Evolutionary conservation across 2,888 invertebrate species (phyloP).

Genomic region (Microdon myrmicae): DNA sequence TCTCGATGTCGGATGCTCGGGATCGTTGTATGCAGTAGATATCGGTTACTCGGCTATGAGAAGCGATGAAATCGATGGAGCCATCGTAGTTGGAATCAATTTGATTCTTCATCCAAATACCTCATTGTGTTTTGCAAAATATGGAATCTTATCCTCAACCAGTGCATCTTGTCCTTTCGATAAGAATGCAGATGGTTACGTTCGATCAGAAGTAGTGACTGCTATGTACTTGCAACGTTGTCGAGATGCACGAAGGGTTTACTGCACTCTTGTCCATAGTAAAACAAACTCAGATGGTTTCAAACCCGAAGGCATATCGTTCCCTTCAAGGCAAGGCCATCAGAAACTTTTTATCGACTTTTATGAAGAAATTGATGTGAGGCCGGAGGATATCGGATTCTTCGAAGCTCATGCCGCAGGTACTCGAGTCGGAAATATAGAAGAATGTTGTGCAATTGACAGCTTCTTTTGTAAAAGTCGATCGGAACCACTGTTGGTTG

Average conservation of each 20-base stretch:
- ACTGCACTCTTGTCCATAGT: slow-evolving; percentile 76
- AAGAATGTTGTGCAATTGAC: slow-evolving; percentile 83
- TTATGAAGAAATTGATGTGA: slow-evolving; percentile 74
- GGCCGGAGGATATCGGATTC: slow-evolving; percentile 75
- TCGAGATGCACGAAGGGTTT: slow-evolving; percentile 71
- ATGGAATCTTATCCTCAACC: slow-evolving; percentile 80
- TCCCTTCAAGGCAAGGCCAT: slow-evolving; percentile 72
- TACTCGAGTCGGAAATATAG: slow-evolving; percentile 84
- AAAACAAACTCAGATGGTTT: slow-evolving; percentile 81
- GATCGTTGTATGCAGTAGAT: slow-evolving; percentile 84
- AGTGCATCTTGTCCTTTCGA: slow-evolving; percentile 91
- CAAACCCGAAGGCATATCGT: slow-evolving; percentile 73
- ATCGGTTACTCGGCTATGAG: slow-evolving; percentile 79
- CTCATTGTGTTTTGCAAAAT: slow-evolving; percentile 81
- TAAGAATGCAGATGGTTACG: slow-evolving; percentile 79
- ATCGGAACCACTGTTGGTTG: slow-evolving; percentile 78
- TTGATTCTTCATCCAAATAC: slow-evolving; percentile 85
- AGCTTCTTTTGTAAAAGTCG: slow-evolving; percentile 78
- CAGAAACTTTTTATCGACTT: slow-evolving; percentile 71
- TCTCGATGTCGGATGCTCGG: slow-evolving; percentile 91
- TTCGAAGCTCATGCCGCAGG: slow-evolving; percentile 87
- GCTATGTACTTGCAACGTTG: slow-evolving; percentile 76
- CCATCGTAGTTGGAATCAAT: slow-evolving; percentile 86
- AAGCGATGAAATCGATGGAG: slow-evolving; percentile 82
- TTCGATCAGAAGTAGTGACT: slow-evolving; percentile 78